Evolutionary conservation across 2,113 vertebrate genomes (phyloP).

Genomic region (Apus apus): DNA sequence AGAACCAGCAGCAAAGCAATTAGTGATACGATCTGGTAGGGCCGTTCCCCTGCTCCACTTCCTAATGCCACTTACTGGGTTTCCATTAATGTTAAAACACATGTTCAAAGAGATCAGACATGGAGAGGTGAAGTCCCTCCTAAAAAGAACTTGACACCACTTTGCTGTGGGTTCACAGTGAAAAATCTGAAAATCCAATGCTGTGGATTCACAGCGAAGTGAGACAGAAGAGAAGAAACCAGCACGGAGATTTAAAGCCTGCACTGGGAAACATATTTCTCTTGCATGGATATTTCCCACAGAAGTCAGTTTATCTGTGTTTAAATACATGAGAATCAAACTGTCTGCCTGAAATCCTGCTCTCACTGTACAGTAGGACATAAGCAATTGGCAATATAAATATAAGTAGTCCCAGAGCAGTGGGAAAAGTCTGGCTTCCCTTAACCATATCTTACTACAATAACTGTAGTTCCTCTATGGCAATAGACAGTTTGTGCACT

Average conservation of each 20-base stretch:
- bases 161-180: neutral
- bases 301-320: neutral
- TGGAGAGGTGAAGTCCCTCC: neutral
- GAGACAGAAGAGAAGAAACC: neutral
- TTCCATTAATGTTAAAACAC: constrained; percentile 28
- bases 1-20: constrained; percentile 50
- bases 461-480: neutral
- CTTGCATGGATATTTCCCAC: neutral
- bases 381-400: neutral
- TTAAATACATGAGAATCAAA: neutral
- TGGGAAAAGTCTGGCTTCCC: neutral
- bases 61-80: constrained; percentile 25
- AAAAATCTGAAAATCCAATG: neutral
- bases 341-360: neutral
- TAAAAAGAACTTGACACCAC: neutral
- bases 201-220: neutral
- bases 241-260: neutral
- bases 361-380: neutral
- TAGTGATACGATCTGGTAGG: neutral
- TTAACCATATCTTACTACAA: neutral
- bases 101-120: neutral
- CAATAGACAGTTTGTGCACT: neutral
- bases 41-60: neutral
- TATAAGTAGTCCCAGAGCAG: neutral
- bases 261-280: neutral